Base-by-base conservation (phyloP, 2,113 vertebrate genomes). In the Paedocypris sp. region DNA sequence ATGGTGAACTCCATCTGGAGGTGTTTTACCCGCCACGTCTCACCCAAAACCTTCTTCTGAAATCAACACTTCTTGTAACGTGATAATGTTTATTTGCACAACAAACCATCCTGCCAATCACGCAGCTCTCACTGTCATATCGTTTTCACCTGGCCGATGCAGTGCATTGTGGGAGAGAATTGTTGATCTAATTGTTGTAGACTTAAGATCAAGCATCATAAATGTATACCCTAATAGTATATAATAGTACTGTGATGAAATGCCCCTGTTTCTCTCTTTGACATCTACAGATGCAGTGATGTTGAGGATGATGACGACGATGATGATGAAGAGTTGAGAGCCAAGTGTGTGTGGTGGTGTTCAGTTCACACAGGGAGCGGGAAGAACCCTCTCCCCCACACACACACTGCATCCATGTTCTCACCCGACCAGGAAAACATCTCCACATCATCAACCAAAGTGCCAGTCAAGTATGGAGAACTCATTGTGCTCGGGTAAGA, bases 401-500 rank as follows among this genome's bases (percentile, higher is more conserved):
- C 71, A 82, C 84, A 89, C 67, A 38, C 90, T 75, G 87, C 82
- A 83, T 90, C 84, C 85, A 90, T 98, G 95, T 97, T 92, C 90
- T 97, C 92, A 85, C 94, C 92, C 76, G 95, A 98, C 87, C 94
- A 94, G 89, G 95, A 98, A 84, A 98, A 94, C 90, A 98, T 88
- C 80, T 87, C 83, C 78, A 83, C 83, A 63, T 56, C 83, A 77
- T 93, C 94, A 77, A 92, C 93, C 83, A 98, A 98, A 91, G 90
- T 92, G 86, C 91, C 93, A 86, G 88, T 96, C 64, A 98, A 98
- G 80, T 98, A 97, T 64, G 95, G 95, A 84, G 94, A 98, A 90
- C 85, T 98, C 82, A 97, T 98, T 80, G 94, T 98, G 71, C 86
- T 98, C 73, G 94, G 94, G 94, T 98, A 90, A 92, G 93, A n/a